Base-by-base conservation (phyloP, 2,113 vertebrate genomes). In the Otocyon megalotis region DNA sequence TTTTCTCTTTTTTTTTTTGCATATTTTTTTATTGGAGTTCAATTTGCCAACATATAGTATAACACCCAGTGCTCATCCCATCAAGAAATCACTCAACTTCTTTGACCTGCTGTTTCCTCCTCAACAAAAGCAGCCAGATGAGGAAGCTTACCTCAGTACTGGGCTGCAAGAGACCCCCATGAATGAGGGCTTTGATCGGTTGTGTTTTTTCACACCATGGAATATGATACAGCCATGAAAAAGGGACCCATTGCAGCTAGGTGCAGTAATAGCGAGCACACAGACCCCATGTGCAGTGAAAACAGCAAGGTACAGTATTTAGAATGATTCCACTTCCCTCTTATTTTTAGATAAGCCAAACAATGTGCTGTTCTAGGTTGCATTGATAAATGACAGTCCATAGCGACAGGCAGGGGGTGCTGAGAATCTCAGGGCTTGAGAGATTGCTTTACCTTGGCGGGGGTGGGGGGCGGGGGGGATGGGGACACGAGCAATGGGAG, bases 401-500 rank as follows among this genome's bases (percentile, higher is more conserved):
- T 22, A 72, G 71, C 62, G 56, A 32, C 56, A 62, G 30, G 60
- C 50, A 13, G 26, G 63, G 48, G 53, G 1, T 43, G 19, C 1
- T 30, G 13, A 88, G 24, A 12, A 35, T 48, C 37, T 92, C 65
- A 15, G 72, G 37, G 67, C 19, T 60, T 32, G 54, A 62, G 13
- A 62, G 80, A 16, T 6, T 1, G 17, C 35, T 72, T 71, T 92
- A 7, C 12, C 24, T 62, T 24, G 3, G 28, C 28, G 10, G 8
- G 22, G 4, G 11, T 48, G 22, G 30, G 2, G 15, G 8, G 3
- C 0, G 13, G 13, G 7, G 24, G 60, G 14, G 28, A 4, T 0
- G 56, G 58, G 8, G 11, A 48, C 16, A 9, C 9, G 6, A 22
- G 37, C 26, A 5, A 26, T 54, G 30, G 9, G 4, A 54, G 28